Base-by-base conservation (phyloP, 1,140 invertebrate species). In the Oncopeltus fasciatus region DNA sequence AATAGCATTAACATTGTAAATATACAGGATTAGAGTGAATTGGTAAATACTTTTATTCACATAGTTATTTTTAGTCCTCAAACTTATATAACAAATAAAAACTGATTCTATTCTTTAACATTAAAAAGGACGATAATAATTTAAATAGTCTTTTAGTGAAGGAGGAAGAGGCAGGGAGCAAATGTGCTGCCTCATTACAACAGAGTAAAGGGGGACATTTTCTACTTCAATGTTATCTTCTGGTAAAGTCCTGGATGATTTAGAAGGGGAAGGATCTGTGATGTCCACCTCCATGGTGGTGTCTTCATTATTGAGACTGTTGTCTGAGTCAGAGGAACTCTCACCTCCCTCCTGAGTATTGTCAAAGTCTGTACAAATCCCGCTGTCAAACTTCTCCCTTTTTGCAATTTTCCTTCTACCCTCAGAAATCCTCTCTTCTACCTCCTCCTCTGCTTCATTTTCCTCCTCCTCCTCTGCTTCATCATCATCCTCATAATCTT, bases 371-470 rank as follows among this genome's bases (percentile, higher is more conserved):
- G 80, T 78, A 2, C 75, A 78, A 20, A 82, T 70, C 3, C 79
- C 79, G 63, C 77, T 80, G 68, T 82, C 79, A 31, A 80, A 72
- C 69, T 81, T 82, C 68, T 79, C 76, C n/a, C 78, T 68, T 70
- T 79, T 78, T 26, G 71, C 65, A 18, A 68, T 65, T 29, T 68
- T 70, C 20, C 72, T 21, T 16, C 60, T 44, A 28, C 24, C 1
- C 5, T 49, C 44, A 11, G 18, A 20, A 1, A 47, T 53, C 5
- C 14, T 31, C 20, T 58, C 47, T 29, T 62, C 68, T 1, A 58
- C 67, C 21, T 57, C 58, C 20, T 61, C 58, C 4, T 33, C 57
- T 33, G 24, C 33, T 11, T 24, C 53, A 1, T 28, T 43, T 33
- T 58, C 59, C 2, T 33, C 38, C 2, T 63, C 61, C 12, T 60